A percentile compares a stretch with the other conserved stretches of the same genome.
phyloP scores from a whole-genome alignment of 2,113 vertebrate genomes.

The Chaetura pelagica region DNA sequence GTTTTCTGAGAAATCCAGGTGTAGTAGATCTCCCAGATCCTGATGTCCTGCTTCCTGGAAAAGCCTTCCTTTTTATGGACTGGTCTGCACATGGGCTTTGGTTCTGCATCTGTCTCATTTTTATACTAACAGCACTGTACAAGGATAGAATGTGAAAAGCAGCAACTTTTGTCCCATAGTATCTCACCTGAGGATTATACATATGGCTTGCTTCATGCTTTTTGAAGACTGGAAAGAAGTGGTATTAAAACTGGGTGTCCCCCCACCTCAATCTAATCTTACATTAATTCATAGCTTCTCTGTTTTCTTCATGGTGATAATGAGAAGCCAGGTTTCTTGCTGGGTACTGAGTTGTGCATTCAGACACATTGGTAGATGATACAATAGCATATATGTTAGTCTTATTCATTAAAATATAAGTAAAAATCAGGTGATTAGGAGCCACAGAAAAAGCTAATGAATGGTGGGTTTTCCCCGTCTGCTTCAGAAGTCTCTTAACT shows the following conservation, averaged over 20 bases:
- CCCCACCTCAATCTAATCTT: not conserved
- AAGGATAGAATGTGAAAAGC: not conserved
- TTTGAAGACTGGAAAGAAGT: not conserved
- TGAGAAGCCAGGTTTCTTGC: not conserved
- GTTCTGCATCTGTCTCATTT: not conserved
- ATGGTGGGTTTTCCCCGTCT: not conserved
- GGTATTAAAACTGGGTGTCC: not conserved
- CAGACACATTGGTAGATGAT: not conserved
- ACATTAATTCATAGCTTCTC: not conserved
- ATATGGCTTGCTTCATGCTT: not conserved
- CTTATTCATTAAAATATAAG: not conserved
- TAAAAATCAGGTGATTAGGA: not conserved
- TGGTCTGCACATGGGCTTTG: not conserved
- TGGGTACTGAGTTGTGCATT: not conserved
- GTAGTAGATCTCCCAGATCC: not conserved
- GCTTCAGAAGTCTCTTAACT: not conserved
- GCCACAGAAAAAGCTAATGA: not conserved
- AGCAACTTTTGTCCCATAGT: not conserved
- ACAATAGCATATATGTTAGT: not conserved
- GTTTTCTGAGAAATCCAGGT: not conserved
- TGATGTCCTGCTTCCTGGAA: not conserved
- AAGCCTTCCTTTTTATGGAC: not conserved
- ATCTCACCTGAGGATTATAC: not conserved
- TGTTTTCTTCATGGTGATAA: not conserved
- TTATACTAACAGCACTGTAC: not conserved